These are phyloP conservation scores for Gymnocheta viridis DNA, from an alignment of 2,888 invertebrate genomes.

Conservation along the genomic window DNA sequence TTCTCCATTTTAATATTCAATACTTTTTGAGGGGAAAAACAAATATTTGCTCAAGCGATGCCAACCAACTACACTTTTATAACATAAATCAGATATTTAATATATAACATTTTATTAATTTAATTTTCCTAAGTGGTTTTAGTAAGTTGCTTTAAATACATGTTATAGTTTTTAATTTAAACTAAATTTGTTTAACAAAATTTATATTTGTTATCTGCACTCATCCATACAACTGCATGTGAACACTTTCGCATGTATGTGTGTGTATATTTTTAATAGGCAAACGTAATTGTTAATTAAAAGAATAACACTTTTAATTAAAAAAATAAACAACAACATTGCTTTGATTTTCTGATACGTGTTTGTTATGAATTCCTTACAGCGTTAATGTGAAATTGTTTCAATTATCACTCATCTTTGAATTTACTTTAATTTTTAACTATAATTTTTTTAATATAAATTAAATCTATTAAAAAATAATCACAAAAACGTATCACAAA, in stretches of 20 bases:
- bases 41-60: constrained; percentile 76
- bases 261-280: not conserved
- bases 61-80: constrained; percentile 74
- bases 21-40: not conserved
- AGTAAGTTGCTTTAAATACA: no score
- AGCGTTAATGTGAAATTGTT: constrained; percentile 2
- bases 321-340: constrained; percentile 45
- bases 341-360: constrained; percentile 38
- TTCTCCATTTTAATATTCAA: not conserved
- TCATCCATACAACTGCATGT: not conserved
- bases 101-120: not conserved
- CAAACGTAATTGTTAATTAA: constrained; percentile 3
- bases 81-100: constrained; percentile 7
- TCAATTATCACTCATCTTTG: constrained; percentile 28
- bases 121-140: no score
- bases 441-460: constrained; percentile 22
- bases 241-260: not conserved
- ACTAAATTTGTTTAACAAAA: not conserved
- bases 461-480: constrained; percentile 53
- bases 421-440: constrained; percentile 13
- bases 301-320: not conserved
- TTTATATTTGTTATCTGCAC: not conserved
- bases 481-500: constrained; percentile 72
- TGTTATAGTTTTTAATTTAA: no score
- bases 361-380: constrained; percentile 6